Base-by-base conservation (phyloP, 1,140 invertebrate genomes). In the Oryctes rhinoceros region DNA sequence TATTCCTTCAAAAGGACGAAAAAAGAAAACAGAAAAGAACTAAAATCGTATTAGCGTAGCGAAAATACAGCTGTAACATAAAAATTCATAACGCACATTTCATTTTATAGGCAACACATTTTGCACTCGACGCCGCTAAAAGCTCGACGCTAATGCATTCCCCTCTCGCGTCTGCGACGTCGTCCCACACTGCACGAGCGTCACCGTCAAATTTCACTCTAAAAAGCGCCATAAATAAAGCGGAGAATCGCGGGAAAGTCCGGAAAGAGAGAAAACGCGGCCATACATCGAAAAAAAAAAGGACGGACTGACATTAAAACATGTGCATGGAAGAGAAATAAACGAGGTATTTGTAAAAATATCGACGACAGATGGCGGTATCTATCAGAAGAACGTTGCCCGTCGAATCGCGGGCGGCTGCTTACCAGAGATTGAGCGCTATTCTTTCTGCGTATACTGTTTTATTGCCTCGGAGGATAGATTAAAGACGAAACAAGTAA, bases 61-160 rank as follows among this genome's bases (percentile, higher is more conserved):
- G 59, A 83, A 80, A 80, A 49, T 75, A 80, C 37, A 53, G 75
- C 71, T 35, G 53, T 65, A 78, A 71, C 80, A 78, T 80, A 80
- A 80, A 80, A 80, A 84, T 83, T 84, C 82, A 81, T 74, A 80
- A 81, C 83, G 81, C 81, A 82, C 81, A 82, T 83, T 82, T 80
- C 78, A 75, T 82, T 82, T 82, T 82, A 82, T 82, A 79, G 82
- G 79, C 82, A 80, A 81, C 78, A 79, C 82, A 76, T 80, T 80
- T 80, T 77, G 79, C 80, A 80, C 80, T 81, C 81, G 80, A 80
- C 81, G 78, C 82, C 78, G 78, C 83, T 84, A 84, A 84, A 84
- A 84, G 83, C 83, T 82, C 78, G 79, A 81, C 83, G 81, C 83
- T 84, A 84, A 84, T 84, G 83, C 83, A 84, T 80, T 83, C 80